phyloP scores from a whole-genome alignment of 2,888 invertebrate genomes.

The Augiades crinisus region DNA sequence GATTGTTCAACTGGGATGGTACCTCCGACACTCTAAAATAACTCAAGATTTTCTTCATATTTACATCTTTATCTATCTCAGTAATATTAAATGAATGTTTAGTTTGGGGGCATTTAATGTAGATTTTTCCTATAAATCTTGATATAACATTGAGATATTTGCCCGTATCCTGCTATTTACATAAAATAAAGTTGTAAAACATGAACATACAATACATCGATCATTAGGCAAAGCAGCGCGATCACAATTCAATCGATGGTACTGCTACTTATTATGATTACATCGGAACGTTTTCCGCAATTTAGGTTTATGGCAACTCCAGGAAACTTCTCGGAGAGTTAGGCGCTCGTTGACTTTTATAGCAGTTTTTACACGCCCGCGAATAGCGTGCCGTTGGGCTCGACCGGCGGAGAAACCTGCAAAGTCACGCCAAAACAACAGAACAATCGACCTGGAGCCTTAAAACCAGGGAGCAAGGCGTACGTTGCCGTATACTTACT shows the following conservation, averaged over 20 bases:
- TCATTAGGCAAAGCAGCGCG: neutral
- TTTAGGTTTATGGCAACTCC: constrained; percentile 40
- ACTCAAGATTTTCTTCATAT: too few species aligned
- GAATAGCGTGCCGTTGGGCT: constrained; percentile 39
- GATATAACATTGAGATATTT: too few species aligned
- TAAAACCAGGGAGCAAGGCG: too few species aligned
- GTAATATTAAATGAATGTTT: too few species aligned
- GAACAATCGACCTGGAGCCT: too few species aligned
- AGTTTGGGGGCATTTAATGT: too few species aligned
- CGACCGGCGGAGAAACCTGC: constrained; percentile 34
- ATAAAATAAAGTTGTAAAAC: neutral
- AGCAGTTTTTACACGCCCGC: constrained; percentile 59
- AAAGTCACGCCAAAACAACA: constrained; percentile 26
- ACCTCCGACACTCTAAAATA: too few species aligned
- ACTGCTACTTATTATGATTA: constrained; percentile 46
- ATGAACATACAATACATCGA: neutral
- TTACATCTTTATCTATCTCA: too few species aligned
- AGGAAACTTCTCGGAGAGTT: constrained; percentile 40
- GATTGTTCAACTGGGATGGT: too few species aligned
- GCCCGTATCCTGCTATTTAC: too few species aligned
- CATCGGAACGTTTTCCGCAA: constrained; percentile 40
- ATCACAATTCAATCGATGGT: constrained; percentile 32
- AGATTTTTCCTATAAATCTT: too few species aligned
- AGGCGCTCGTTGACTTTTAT: constrained; percentile 61
- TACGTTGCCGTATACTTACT: too few species aligned